Evolutionary conservation across 1,140 invertebrate genomes (phyloP).

Genomic region (Muscidifurax raptorellus): DNA sequence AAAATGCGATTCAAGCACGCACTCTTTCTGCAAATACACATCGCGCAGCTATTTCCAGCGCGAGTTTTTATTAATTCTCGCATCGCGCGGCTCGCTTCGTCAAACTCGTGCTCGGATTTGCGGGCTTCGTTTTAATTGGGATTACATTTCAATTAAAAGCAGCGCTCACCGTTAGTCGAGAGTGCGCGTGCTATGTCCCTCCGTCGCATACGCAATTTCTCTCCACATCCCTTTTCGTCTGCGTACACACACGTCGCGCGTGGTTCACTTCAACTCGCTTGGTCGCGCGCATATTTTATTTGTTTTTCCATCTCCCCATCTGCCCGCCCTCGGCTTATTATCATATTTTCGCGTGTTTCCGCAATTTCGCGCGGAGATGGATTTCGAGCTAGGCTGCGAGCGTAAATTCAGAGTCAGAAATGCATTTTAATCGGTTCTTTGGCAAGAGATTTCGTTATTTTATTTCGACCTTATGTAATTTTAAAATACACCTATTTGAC

Average conservation of each 20-base stretch:
- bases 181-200: not conserved
- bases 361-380: not conserved
- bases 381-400: too few relatives aligned
- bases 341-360: slow-evolving; percentile 4
- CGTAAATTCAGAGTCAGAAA: too few relatives aligned
- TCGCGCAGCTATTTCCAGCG: slow-evolving; percentile 23
- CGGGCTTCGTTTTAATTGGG: slow-evolving; percentile 63
- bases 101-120: slow-evolving; percentile 47
- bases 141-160: slow-evolving; percentile 66
- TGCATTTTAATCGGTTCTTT: not conserved
- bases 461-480: too few relatives aligned
- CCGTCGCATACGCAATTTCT: slow-evolving; percentile 19
- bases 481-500: too few relatives aligned
- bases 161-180: slow-evolving; percentile 53
- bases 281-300: not conserved
- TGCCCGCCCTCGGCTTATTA: not conserved
- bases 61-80: slow-evolving; percentile 36
- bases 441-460: too few relatives aligned
- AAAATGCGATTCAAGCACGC: not conserved
- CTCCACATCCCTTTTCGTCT: not conserved
- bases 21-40: not conserved
- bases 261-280: not conserved
- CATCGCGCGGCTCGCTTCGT: slow-evolving; percentile 44
- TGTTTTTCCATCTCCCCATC: not conserved
- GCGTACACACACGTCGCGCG: not conserved